These are phyloP conservation scores for Phalacrocorax carbo DNA, from an alignment of 2,113 vertebrate species.

Conservation along the genomic window DNA sequence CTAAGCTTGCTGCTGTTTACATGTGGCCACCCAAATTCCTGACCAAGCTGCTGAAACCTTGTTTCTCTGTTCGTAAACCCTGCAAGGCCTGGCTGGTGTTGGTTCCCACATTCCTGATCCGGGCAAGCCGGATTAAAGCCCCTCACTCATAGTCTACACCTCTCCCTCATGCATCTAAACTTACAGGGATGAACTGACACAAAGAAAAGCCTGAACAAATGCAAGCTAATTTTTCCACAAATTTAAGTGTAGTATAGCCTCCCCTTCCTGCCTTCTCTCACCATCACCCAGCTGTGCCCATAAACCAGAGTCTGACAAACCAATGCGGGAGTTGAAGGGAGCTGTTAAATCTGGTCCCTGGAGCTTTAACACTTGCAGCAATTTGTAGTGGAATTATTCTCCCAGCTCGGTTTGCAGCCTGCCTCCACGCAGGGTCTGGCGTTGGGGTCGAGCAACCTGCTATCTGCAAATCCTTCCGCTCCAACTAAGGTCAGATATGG, in stretches of 20 bases:
- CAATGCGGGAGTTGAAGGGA: background rate
- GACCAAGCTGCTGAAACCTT: background rate
- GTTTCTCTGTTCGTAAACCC: background rate
- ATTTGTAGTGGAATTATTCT: conserved; percentile 69
- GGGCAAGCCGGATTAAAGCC: background rate
- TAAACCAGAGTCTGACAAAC: background rate
- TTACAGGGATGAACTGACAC: conserved; percentile 30
- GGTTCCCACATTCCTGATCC: background rate
- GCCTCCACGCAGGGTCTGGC: background rate
- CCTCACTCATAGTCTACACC: background rate
- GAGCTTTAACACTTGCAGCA: conserved; percentile 62
- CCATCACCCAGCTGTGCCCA: conserved; percentile 43
- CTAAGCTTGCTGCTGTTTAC: background rate
- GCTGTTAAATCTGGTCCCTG: conserved; percentile 42
- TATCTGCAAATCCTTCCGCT: background rate
- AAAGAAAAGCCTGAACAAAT: conserved; percentile 47
- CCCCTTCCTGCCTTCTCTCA: background rate
- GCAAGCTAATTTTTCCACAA: background rate
- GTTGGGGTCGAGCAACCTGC: background rate
- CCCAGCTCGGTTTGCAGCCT: conserved; percentile 17
- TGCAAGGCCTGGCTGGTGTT: background rate
- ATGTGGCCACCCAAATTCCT: conserved; percentile 29
- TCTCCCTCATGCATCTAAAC: background rate
- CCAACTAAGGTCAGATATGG: background rate
- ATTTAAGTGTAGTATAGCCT: background rate